Conservation (phyloP, 2,888 invertebrate species). For the Sturmia bella region DNA sequence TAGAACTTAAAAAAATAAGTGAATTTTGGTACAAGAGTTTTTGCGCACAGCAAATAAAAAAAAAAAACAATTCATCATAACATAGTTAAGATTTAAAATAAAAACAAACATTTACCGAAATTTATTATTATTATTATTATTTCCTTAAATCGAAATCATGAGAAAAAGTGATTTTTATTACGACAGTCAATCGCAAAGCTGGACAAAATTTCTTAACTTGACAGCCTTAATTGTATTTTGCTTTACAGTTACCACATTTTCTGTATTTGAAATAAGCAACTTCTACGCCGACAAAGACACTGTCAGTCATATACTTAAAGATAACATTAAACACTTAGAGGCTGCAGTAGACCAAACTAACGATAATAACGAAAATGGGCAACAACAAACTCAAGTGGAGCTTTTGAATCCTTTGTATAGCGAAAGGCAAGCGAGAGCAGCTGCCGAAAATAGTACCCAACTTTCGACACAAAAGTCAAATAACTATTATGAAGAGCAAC, state of each 20-base stretch:
- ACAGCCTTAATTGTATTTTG: constrained; percentile 36
- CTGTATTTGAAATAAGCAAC: constrained; percentile 26
- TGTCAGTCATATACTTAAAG: constrained; percentile 45
- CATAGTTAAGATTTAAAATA: not conserved
- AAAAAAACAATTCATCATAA: constrained; percentile 1
- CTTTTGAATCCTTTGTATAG: not conserved
- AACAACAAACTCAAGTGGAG: constrained; percentile 24
- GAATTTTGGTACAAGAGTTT: not conserved
- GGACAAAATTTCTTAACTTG: constrained; percentile 16
- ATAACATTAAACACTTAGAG: constrained; percentile 27
- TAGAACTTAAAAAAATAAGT: constrained; percentile 1
- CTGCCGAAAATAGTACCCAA: not conserved
- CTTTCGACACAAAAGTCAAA: constrained; percentile 7
- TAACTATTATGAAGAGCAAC: constrained; percentile 71
- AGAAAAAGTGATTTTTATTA: constrained; percentile 42
- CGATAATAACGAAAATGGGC: not conserved
- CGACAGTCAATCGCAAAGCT: not conserved
- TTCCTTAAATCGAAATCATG: constrained; percentile 31
- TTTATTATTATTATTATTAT: too few relatives aligned
- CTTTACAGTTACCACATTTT: constrained; percentile 24
- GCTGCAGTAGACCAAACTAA: too few relatives aligned
- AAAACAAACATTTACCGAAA: not conserved
- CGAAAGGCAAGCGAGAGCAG: constrained; percentile 45
- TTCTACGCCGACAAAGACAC: constrained; percentile 41
- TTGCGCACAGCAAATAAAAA: constrained; percentile 3